A percentile compares a stretch with the other conserved stretches of the same genome.
Evolutionary conservation across 2,888 invertebrate species (phyloP).

Genomic region (Exocentrus adspersus): DNA sequence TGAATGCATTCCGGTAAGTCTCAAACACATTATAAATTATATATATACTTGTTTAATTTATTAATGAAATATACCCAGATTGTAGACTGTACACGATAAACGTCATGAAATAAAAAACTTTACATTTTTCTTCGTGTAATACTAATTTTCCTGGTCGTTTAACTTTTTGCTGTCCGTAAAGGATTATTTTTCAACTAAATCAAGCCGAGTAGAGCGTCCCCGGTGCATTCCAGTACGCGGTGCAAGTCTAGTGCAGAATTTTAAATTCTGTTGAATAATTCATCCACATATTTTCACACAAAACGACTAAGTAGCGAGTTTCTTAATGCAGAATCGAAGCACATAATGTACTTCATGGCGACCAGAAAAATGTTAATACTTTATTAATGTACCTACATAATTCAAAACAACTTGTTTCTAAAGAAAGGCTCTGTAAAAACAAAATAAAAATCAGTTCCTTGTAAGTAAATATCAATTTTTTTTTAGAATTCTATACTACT

Average conservation of each 20-base stretch:
- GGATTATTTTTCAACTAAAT: constrained; percentile 32
- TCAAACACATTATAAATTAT: no score
- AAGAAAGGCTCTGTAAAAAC: no score
- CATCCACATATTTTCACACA: constrained; percentile 47
- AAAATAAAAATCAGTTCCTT: no score
- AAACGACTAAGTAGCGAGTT: constrained; percentile 39
- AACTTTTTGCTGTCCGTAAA: constrained; percentile 28
- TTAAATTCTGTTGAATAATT: constrained; percentile 47
- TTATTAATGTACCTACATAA: no score
- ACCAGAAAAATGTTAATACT: no score
- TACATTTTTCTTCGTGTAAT: neutral
- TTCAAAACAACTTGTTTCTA: no score
- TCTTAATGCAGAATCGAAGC: constrained; percentile 15
- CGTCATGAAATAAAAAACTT: constrained; percentile 8
- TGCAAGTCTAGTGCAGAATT: constrained; percentile 45
- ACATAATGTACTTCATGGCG: constrained; percentile 3
- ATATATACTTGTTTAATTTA: no score
- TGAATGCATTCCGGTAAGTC: constrained; percentile 93
- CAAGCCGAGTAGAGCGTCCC: constrained; percentile 22
- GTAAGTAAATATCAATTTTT: no score
- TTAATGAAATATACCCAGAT: no score
- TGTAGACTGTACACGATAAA: no score
- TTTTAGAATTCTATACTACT: no score
- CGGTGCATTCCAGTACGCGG: constrained; percentile 43
- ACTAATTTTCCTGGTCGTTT: constrained; percentile 3